Conservation (phyloP, 2,888 invertebrate genomes). For the Eumacrocentrus americanus region DNA sequence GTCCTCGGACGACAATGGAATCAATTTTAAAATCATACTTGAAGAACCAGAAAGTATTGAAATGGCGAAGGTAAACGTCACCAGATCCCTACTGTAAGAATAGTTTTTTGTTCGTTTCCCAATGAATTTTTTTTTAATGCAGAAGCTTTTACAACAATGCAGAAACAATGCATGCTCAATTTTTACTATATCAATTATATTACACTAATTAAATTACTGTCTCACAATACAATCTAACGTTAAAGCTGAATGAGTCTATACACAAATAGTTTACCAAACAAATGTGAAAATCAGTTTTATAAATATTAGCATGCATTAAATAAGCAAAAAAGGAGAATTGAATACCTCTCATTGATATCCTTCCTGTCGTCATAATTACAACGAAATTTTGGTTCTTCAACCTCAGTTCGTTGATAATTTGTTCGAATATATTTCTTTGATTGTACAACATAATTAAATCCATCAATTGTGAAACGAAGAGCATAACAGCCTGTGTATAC, state of each 20-base stretch:
- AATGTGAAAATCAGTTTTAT: not conserved
- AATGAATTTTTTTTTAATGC: too few relatives aligned
- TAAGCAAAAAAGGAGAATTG: conserved; percentile 1
- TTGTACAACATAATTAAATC: conserved; percentile 23
- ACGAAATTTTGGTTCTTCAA: conserved; percentile 29
- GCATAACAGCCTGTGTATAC: conserved; percentile 39
- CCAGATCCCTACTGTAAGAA: conserved; percentile 35
- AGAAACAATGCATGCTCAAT: too few relatives aligned
- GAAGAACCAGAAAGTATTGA: conserved; percentile 31
- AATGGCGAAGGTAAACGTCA: conserved; percentile 35
- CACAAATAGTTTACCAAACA: too few relatives aligned
- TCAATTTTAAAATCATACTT: conserved; percentile 34
- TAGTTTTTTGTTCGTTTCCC: conserved; percentile 16
- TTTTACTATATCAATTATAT: too few relatives aligned
- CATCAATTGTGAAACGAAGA: conserved; percentile 32
- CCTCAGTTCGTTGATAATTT: conserved; percentile 31
- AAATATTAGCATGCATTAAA: conserved; percentile 7
- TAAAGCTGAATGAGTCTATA: too few relatives aligned
- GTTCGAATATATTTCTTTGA: conserved; percentile 30
- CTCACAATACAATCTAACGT: too few relatives aligned
- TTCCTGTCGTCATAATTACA: conserved; percentile 31
- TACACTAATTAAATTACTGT: too few relatives aligned
- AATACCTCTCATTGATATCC: conserved; percentile 14
- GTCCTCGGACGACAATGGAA: conserved; percentile 27
- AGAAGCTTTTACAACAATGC: too few relatives aligned